These are phyloP conservation scores for Calcarius lapponicus DNA, from an alignment of 2,797 vertebrate species.

Conservation along the genomic window DNA sequence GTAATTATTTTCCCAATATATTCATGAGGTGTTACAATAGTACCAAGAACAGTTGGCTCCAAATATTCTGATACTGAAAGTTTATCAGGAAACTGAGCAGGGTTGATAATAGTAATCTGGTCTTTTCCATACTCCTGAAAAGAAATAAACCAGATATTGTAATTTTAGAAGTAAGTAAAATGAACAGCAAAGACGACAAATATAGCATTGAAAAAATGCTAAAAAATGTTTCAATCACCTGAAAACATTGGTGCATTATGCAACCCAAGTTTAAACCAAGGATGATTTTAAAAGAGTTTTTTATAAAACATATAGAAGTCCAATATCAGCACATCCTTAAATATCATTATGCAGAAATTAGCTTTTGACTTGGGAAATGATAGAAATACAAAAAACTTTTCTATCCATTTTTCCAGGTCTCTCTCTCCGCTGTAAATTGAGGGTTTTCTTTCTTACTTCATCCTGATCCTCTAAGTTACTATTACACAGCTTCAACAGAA, in stretches of 20 bases:
- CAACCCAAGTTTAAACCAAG: neutral
- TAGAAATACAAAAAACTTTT: neutral
- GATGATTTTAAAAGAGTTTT: neutral
- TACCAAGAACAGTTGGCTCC: constrained; percentile 92
- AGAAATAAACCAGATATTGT: neutral
- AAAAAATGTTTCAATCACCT: neutral
- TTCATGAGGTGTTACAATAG: constrained; percentile 87
- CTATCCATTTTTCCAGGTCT: neutral
- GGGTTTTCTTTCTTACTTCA: neutral
- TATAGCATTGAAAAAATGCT: neutral
- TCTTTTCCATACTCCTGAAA: constrained; percentile 84
- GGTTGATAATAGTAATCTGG: constrained; percentile 92
- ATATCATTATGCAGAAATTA: neutral
- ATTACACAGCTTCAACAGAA: neutral
- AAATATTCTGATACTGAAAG: constrained; percentile 85
- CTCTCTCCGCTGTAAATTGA: neutral
- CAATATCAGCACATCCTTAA: neutral
- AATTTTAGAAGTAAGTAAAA: neutral
- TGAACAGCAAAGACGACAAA: neutral
- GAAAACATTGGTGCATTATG: neutral
- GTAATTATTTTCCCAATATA: constrained; percentile 89
- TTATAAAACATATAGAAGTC: neutral
- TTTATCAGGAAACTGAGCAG: constrained; percentile 90
- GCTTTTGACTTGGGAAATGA: neutral
- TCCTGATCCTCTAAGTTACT: neutral